These are phyloP conservation scores for Cnemophilus loriae DNA, from an alignment of 2,113 vertebrate species.

Conservation along the genomic window DNA sequence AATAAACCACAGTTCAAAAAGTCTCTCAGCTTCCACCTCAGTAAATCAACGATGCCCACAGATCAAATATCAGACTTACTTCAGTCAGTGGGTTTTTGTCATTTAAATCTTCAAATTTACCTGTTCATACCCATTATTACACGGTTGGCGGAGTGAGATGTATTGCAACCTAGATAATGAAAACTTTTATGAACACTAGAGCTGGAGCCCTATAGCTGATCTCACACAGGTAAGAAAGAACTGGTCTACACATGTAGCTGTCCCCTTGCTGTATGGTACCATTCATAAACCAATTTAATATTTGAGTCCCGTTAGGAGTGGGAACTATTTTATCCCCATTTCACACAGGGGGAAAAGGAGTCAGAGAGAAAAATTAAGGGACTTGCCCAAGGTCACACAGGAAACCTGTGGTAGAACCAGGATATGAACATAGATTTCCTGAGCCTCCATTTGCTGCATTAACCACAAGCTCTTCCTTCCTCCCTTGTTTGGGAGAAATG, in stretches of 20 bases:
- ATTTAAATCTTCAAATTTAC: neutral
- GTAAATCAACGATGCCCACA: neutral
- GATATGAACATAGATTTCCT: constrained; percentile 61
- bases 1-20: neutral
- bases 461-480: constrained; percentile 53
- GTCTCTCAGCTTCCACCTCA: neutral
- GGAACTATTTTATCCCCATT: neutral
- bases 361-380: neutral
- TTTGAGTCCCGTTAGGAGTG: neutral
- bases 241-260: neutral
- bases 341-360: neutral
- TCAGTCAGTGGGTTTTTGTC: neutral
- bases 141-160: neutral
- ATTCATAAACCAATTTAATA: neutral
- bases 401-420: constrained; percentile 55
- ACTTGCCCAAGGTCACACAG: constrained; percentile 32
- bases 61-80: neutral
- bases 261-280: fast-evolving
- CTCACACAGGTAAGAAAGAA: neutral
- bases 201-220: neutral
- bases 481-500: constrained; percentile 30
- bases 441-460: constrained; percentile 47
- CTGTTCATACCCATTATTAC: neutral
- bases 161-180: neutral
- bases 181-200: neutral